phyloP scores from a whole-genome alignment of 2,113 vertebrate species.

The Mungos mungo region DNA sequence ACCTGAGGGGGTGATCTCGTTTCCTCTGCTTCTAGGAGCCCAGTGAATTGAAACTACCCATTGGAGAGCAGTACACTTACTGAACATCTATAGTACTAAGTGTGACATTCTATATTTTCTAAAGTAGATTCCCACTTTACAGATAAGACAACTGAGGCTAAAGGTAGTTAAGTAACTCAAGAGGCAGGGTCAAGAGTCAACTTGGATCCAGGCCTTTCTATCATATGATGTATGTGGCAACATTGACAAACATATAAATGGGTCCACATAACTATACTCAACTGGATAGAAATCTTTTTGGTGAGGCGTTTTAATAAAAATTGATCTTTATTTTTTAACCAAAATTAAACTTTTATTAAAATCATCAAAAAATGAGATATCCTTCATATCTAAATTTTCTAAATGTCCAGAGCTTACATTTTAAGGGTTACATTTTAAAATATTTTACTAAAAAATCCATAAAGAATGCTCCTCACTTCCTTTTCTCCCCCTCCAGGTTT shows the following conservation, averaged over 20 bases:
- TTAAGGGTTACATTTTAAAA: background rate
- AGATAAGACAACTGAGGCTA: background rate
- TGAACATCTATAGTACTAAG: background rate
- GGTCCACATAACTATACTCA: background rate
- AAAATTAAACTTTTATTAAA: background rate
- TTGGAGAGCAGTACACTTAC: background rate
- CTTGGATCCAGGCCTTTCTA: background rate
- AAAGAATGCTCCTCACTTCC: background rate
- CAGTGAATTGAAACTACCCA: background rate
- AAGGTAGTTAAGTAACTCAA: background rate
- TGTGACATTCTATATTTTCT: background rate
- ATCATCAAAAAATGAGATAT: background rate
- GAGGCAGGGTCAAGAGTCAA: background rate
- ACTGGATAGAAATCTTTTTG: background rate
- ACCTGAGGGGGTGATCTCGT: background rate
- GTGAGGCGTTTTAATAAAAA: background rate
- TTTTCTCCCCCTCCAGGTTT: background rate
- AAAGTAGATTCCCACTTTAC: conserved; percentile 19
- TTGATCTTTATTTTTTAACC: background rate
- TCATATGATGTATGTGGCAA: background rate
- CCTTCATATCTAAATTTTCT: background rate
- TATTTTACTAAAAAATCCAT: conserved; percentile 11
- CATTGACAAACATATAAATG: background rate
- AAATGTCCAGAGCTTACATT: background rate
- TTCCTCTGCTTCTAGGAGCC: background rate